Base-by-base conservation (phyloP, 1,140 invertebrate species). In the Lordiphosa stackelbergi region DNA sequence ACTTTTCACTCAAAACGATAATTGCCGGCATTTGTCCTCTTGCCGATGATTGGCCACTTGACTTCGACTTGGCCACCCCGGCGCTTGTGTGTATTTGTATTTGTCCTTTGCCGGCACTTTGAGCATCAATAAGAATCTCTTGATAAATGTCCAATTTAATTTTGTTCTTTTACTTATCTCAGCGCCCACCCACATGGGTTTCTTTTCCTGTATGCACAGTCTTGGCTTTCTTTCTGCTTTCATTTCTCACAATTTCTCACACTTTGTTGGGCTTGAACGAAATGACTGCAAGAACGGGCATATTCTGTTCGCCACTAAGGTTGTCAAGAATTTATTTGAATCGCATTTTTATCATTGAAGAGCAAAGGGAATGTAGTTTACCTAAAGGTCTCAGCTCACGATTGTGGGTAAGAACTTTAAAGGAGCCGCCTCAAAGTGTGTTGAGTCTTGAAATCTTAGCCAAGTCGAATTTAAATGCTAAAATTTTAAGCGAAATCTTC, bases 141-240 rank as follows among this genome's bases (percentile, higher is more conserved):
- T 85, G 83, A 85, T 85, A 85, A 85, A 85, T 85, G 84, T 83
- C 83, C 83, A 85, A 85, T 85, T 85, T 85, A 85, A 85, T 85
- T 85, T 85, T 84, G 77, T 65, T 68, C 83, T 84, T 73, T 85
- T 72, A 75, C 79, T 85, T 85, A 74, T 85, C 75, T 73, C 56
- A 38, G 42, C 61, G 19, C 49, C 45, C 43, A 24, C 68, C 69
- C 58, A 69, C 56, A 68, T 73, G 49, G 45, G 31, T 51, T 35
- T 36, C 38, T 31, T 45, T 63, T 46, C 45, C 41, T 57, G 62
- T 47, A 28, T 61, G 31, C 58, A 13, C 36, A 31, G 28, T 31
- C 7, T 31, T 31, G 8, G 28, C 28, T 16, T 36, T 40, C 16
- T 16, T 19, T 19, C 19, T 38, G 47, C 48, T 66, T 42, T 53